Evolutionary conservation across 2,888 invertebrate species (phyloP).

Genomic region (Sinodicranocentrus sp.): DNA sequence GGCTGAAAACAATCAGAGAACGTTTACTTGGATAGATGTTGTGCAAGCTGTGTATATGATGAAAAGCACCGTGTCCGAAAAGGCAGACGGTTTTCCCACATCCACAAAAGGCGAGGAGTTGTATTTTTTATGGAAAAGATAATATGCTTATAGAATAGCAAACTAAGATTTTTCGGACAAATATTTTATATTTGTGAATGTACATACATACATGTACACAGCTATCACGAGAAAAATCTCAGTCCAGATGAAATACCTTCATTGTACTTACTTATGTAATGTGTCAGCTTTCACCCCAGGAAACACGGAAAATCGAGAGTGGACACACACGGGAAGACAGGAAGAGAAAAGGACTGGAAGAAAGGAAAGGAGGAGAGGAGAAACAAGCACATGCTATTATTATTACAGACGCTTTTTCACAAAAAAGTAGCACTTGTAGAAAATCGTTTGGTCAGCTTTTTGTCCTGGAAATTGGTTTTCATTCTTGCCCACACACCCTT

Average conservation of each 20-base stretch:
- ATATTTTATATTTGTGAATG: conserved; percentile 16
- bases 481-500: conserved; percentile 48
- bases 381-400: conserved; percentile 66
- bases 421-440: conserved; percentile 52
- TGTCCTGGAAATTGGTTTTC: conserved; percentile 70
- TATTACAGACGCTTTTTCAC: conserved; percentile 54
- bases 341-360: conserved; percentile 12
- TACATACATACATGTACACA: too few relatives aligned
- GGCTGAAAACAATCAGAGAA: conserved; percentile 45
- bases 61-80: background rate
- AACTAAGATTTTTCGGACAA: conserved; percentile 39
- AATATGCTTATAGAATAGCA: conserved; percentile 50
- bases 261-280: conserved; percentile 48
- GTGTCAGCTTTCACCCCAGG: conserved; percentile 69
- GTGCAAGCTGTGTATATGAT: background rate
- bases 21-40: background rate
- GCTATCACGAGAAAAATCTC: conserved; percentile 22
- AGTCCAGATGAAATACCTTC: conserved; percentile 52
- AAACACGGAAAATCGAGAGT: conserved; percentile 48
- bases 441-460: conserved; percentile 70
- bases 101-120: background rate
- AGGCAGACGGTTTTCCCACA: conserved; percentile 37
- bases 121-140: conserved; percentile 29
- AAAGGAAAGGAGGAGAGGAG: conserved; percentile 21
- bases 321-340: conserved; percentile 25